Evolutionary conservation across 2,113 vertebrate genomes (phyloP).

Genomic region (Otis tarda): DNA sequence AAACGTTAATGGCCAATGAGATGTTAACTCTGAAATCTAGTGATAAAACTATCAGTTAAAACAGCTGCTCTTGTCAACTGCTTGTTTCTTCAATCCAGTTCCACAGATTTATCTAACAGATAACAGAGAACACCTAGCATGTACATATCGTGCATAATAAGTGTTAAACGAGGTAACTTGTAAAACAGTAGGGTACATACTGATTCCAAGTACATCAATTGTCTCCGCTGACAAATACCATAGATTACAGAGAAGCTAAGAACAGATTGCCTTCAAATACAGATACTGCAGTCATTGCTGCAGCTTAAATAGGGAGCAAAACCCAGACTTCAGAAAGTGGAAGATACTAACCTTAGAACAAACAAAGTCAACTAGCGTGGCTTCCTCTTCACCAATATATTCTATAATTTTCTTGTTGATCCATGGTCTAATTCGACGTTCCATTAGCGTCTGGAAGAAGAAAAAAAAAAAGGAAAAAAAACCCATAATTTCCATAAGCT

Average conservation of each 20-base stretch:
- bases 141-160: neutral
- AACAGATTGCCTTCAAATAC: neutral
- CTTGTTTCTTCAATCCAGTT: neutral
- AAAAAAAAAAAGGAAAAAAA: neutral
- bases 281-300: neutral
- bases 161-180: neutral
- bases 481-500: neutral
- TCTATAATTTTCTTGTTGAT: slow-evolving; percentile 99
- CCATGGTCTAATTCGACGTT: slow-evolving; percentile 95
- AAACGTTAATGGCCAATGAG: neutral
- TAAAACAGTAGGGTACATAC: neutral
- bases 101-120: neutral
- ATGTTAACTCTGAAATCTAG: neutral
- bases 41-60: neutral
- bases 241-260: neutral
- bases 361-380: slow-evolving; percentile 97
- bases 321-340: neutral
- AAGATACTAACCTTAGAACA: slow-evolving; percentile 91
- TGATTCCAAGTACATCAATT: neutral
- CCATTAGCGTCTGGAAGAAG: slow-evolving; percentile 89
- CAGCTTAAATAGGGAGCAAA: neutral
- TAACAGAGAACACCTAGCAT: neutral
- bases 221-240: neutral
- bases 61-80: neutral
- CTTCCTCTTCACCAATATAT: slow-evolving; percentile 98